phyloP scores from a whole-genome alignment of 1,140 invertebrate genomes.

The Adelges cooleyi region DNA sequence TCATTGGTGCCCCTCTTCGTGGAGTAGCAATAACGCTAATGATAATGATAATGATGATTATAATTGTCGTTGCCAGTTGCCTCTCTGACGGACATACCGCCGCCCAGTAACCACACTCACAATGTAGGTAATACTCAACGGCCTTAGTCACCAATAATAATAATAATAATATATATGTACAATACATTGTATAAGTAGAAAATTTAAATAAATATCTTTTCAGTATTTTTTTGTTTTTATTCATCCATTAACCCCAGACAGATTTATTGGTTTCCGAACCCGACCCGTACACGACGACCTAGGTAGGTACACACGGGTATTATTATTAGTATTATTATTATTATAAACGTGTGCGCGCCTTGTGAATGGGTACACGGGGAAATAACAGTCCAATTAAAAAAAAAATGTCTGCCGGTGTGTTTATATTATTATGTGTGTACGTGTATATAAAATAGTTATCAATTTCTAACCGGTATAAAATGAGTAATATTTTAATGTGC shows the following conservation, averaged over 20 bases:
- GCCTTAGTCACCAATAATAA: slow-evolving; percentile 4
- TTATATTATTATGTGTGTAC: neutral
- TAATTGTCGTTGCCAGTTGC: no score
- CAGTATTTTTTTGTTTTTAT: neutral
- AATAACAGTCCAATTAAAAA: slow-evolving; percentile 27
- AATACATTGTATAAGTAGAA: neutral
- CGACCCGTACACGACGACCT: neutral
- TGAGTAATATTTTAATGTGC: slow-evolving; percentile 23
- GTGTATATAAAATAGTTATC: slow-evolving; percentile 23
- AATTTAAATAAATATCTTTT: slow-evolving; percentile 24
- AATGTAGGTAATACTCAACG: slow-evolving; percentile 28
- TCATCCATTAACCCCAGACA: slow-evolving; percentile 28
- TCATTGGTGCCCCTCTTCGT: slow-evolving; percentile 11
- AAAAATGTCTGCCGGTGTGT: neutral
- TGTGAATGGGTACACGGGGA: slow-evolving; percentile 16
- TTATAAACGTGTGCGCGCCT: slow-evolving; percentile 27
- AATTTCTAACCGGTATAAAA: slow-evolving; percentile 24
- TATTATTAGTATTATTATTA: no score
- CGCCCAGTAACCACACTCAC: no score
- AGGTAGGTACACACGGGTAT: neutral
- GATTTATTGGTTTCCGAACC: slow-evolving; percentile 27
- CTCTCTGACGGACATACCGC: no score
- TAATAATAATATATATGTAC: neutral
- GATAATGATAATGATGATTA: no score
- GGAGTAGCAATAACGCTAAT: no score